Base-by-base conservation (phyloP, 2,888 invertebrate genomes). In the Melieria picta region DNA sequence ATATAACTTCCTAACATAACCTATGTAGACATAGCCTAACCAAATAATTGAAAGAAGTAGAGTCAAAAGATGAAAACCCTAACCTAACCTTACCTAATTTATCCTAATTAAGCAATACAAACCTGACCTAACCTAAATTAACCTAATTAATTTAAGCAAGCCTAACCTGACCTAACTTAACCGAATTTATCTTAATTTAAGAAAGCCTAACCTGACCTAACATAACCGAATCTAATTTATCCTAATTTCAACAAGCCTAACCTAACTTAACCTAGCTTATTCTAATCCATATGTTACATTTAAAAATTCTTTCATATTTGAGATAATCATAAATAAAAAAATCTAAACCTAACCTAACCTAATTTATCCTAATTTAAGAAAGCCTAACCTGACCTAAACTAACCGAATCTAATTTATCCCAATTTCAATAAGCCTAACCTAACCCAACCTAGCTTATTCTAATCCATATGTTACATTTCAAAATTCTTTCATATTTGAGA, bases 171-270 rank as follows among this genome's bases (percentile, higher is more conserved):
- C 65, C 52, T 43, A 61, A 72, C 68, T 56, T 52, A 65, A 68
- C 60, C 72, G 47, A 56, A 62, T 66, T 52, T 43, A 68, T 16
- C 61, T 55, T 60, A 64, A 62, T 58, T 64, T 64, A 63, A 72
- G 56, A 56, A 9, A 63, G 68, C 64, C 58, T 63, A 50, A 63
- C 58, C 63, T 63, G 63, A 68, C 63, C 63, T 57, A 66, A 71
- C 67, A 57, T 57, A 55, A 72, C 63, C 67, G 63, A 62, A 67
- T 50, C 50, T 48, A 61, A 66, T 62, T 50, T 66, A 55, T 56
- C 57, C 66, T 46, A 66, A 71, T 61, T 62, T 66, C 60, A 71
- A 62, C 66, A 55, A 65, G 66, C 55, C 66, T 66, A 65, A 71
- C 50, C 3, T 50, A 50, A 50, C 50, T 3, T 50, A 50, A 50